Percentiles rank a stretch among this genome's conserved stretches.
Evolutionary conservation across 1,140 invertebrate genomes (phyloP).

Genomic region (Ceratitis capitata): DNA sequence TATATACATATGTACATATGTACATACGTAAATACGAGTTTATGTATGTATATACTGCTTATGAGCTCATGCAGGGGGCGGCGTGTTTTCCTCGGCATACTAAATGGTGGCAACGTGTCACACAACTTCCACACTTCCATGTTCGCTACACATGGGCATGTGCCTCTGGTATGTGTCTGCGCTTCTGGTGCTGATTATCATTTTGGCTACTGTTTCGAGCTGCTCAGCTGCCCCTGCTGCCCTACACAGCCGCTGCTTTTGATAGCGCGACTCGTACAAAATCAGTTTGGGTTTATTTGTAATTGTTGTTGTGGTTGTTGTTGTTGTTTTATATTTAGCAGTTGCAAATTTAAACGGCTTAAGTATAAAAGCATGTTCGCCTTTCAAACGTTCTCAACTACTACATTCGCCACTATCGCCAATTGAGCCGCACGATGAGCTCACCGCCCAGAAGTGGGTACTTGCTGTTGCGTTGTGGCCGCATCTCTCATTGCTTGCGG

Average conservation of each 20-base stretch:
- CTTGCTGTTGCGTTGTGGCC: conserved; percentile 43
- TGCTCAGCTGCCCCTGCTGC: conserved; percentile 34
- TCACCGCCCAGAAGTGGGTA: conserved; percentile 63
- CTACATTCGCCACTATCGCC: not conserved
- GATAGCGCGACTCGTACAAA: not conserved
- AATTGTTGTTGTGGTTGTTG: not conserved
- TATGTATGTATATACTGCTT: no score
- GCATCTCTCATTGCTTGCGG: not conserved
- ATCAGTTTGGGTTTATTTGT: not conserved
- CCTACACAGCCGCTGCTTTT: not conserved
- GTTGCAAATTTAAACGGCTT: conserved; percentile 42
- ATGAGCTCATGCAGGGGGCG: no score
- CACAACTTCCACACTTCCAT: conserved; percentile 29
- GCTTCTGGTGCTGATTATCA: not conserved
- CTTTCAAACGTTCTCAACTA: conserved; percentile 62
- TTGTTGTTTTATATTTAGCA: not conserved
- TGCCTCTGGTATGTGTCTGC: not conserved
- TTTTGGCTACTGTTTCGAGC: conserved; percentile 22
- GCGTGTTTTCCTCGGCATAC: not conserved
- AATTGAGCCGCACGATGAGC: conserved; percentile 50
- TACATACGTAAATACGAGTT: no score
- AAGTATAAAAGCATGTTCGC: conserved; percentile 65
- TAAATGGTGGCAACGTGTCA: conserved; percentile 33
- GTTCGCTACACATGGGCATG: not conserved
- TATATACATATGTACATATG: not conserved